Base-by-base conservation (phyloP, 2,797 vertebrate species). In the Fratercula arctica region DNA sequence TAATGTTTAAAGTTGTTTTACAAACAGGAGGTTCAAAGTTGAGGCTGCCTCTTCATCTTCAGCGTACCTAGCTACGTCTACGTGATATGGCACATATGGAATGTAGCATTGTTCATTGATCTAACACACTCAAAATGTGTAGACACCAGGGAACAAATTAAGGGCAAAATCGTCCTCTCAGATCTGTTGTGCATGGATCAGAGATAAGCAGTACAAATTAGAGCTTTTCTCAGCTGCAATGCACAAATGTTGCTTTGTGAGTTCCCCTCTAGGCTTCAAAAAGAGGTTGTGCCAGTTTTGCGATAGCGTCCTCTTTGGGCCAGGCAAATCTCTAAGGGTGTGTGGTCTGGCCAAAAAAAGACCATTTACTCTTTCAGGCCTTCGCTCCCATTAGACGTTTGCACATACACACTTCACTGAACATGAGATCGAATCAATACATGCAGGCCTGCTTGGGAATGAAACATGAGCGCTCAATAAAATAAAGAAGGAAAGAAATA, bases 111-210 rank as follows among this genome's bases (percentile, higher is more conserved):
- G 0, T 78, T 90, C 92, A 94, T 89, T 96, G 95, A 97, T 95
- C 96, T 96, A 94, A 95, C 84, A 92, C 75, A 46, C 78, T 92
- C 61, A 91, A 96, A 95, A 96, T 72, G 53, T 93, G 85, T 68
- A 95, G 92, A 85, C 96, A 95, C 92, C 73, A 91, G 95, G 92
- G 96, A 97, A 95, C 81, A 97, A 96, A 96, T 96, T 95, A 96
- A 94, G 92, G 84, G 92, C 89, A 95, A 95, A 97, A 96, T 91
- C 93, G 76, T 94, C 59, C 78, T 95, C 85, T 95, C 93, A 96
- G 90, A 94, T 95, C 86, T 89, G 90, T 48, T 96, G 87, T 86
- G 79, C 72, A 43, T 83, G 91, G 81, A 96, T 92, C 90, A 96
- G 89, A 89, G 90, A 94, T 86, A 95, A 94, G 89, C 90, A 96